Evolutionary conservation across 2,888 invertebrate species (phyloP), one percentile per base, ranked within the genome.

Genomic region (Thereva unica): DNA sequence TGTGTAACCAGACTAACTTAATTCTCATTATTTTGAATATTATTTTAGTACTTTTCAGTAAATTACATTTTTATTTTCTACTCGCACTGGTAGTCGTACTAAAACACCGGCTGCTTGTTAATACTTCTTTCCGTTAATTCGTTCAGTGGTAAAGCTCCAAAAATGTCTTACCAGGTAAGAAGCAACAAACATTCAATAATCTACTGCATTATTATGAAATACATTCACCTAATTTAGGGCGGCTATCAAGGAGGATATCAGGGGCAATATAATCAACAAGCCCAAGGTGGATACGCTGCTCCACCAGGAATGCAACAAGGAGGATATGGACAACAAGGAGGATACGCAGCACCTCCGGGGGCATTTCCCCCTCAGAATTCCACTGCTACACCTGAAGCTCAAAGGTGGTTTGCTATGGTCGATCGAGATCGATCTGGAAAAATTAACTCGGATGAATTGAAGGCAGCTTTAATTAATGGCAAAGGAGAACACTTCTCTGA

Each of bases 401-500:
- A 89, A 72, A 89, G 90, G 75, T 94, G 94, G 93, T 95, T 95
- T 77, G 79, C 81, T 37, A 86, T 92, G 10, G 94, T 95, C 0
- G 95, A 95, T 76, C 85, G 85, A 72, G 94, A 95, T 76, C 84
- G 86, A 38, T 93, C 93, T 12, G 95, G 95, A 2, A 86, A 87
- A 77, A 95, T 95, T 63, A 87, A 89, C 63, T 86, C 90, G 6
- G 70, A 77, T 7, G 95, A 95, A 81, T 82, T 95, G 12, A 89
- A 90, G 78, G 83, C 87, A 5, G 95, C 94, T 0, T 82, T 95
- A 47, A 87, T 92, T 23, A 95, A 93, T 81, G 93, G 90, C 23
- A 91, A 93, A 79, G 94, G 94, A 9, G 85, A 91, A 73, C 85
- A 87, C 69, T 93, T 93, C 78, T 92, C 93, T 4, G 89, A 92